Evolutionary conservation across 2,797 vertebrate species (phyloP), one percentile per base, ranked within the genome.

Genomic region (Glyptemys insculpta): DNA sequence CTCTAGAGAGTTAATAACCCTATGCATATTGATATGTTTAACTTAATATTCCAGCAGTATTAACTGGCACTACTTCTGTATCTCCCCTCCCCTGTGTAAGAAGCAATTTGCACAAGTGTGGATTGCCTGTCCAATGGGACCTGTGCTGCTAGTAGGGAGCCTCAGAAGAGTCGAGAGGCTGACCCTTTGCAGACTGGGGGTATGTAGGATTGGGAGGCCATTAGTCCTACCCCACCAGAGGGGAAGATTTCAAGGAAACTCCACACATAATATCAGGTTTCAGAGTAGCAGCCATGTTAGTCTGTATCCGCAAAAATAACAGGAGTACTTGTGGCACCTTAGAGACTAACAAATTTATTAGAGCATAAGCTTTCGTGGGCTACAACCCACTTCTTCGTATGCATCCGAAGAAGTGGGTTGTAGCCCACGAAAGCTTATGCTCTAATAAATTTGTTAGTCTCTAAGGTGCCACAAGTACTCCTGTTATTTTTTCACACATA

Each of bases 211-310:
- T 81, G 3, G 62, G 11, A 52, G 68, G 53, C 27, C 86, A 85
- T 19, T 78, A 41, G 9, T 37, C 86, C 2, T 0, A 11, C 2
- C 85, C 85, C 21, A 87, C 54, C 88, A 10, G 2, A 47, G 12
- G 31, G 5, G 9, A 1, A 47, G 27, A 50, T 27, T 54, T 81
- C 23, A 23, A 59, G 59, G 5, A 0, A 7, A 4, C 5, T 37
- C 68, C 19, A 23, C 18, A 19, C 31, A n/a, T 68, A 37, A 7
- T 72, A 72, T 65, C n/a, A n/a, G n/a, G n/a, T n/a, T n/a, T n/a
- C n/a, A n/a, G n/a, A n/a, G n/a, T n/a, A n/a, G n/a, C n/a, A n/a
- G n/a, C n/a, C n/a, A n/a, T n/a, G n/a, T n/a, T n/a, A n/a, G n/a
- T n/a, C n/a, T n/a, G n/a, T n/a, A n/a, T n/a, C n/a, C n/a, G n/a